These are phyloP conservation scores for Cheilosia soror DNA, from an alignment of 2,888 invertebrate species.

Conservation along the genomic window DNA sequence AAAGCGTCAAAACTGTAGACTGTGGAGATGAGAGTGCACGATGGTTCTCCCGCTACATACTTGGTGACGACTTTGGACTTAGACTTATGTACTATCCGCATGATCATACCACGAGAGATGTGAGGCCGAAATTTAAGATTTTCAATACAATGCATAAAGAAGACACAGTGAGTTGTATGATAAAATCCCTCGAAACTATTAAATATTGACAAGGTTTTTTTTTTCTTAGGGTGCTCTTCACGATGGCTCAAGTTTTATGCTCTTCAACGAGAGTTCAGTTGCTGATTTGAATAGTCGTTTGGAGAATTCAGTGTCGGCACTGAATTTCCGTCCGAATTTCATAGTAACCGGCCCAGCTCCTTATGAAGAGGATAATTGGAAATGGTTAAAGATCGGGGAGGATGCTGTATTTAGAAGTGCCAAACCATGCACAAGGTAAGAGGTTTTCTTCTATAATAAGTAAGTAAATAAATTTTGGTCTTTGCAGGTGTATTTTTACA, in stretches of 20 bases:
- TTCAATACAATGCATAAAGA: constrained; percentile 78
- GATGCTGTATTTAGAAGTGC: constrained; percentile 86
- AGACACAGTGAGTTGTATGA: constrained; percentile 69
- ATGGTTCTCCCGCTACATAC: constrained; percentile 87
- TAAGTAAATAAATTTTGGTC: background rate
- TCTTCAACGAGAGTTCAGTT: constrained; percentile 87
- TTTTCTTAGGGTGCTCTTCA: constrained; percentile 86
- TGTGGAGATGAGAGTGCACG: constrained; percentile 89
- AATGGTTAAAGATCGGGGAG: constrained; percentile 87
- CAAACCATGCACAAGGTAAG: constrained; percentile 86
- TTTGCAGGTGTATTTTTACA: constrained; percentile 87
- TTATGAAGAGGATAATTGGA: constrained; percentile 88
- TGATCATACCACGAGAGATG: constrained; percentile 80
- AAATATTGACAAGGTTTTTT: too few species aligned
- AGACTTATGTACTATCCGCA: constrained; percentile 86
- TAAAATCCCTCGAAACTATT: background rate
- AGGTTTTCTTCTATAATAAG: background rate
- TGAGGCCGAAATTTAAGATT: constrained; percentile 79
- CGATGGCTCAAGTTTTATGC: constrained; percentile 87
- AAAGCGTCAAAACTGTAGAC: constrained; percentile 87
- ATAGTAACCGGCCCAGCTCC: constrained; percentile 86
- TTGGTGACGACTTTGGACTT: constrained; percentile 84
- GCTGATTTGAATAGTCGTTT: constrained; percentile 87
- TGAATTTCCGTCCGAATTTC: constrained; percentile 88
- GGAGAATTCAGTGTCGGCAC: constrained; percentile 84